These are phyloP conservation scores for Thunnus thynnus DNA, from an alignment of 2,113 vertebrate species.

Conservation along the genomic window DNA sequence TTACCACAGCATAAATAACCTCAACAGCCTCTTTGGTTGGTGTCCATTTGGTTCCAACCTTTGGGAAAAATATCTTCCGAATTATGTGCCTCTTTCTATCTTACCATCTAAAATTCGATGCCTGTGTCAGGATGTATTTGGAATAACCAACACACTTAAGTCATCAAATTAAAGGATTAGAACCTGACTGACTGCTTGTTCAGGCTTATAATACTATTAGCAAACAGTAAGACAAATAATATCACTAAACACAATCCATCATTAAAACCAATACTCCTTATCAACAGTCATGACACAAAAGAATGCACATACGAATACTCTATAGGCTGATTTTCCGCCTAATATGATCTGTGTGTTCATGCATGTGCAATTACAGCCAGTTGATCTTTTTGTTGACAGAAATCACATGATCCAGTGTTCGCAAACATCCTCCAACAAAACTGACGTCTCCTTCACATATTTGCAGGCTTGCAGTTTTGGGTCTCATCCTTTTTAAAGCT, in stretches of 20 bases:
- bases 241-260: background rate
- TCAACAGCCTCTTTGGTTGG: too few species aligned
- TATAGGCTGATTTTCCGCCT: background rate
- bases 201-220: constrained; percentile 1
- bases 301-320: background rate
- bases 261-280: background rate
- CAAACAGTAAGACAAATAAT: background rate
- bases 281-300: background rate
- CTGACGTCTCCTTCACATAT: background rate
- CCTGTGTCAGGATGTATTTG: too few species aligned
- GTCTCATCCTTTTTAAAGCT: background rate
- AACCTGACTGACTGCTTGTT: constrained; percentile 11
- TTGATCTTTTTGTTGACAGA: constrained; percentile 26
- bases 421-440: constrained; percentile 34
- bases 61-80: too few species aligned
- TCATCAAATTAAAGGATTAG: background rate
- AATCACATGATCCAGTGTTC: constrained; percentile 2
- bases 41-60: too few species aligned
- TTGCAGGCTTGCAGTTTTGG: background rate
- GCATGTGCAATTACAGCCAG: background rate
- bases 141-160: too few species aligned
- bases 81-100: too few species aligned
- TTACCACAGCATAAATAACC: too few species aligned
- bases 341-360: background rate
- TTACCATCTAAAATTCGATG: too few species aligned